These are phyloP conservation scores for Eristalis arbustorum DNA, from an alignment of 2,888 invertebrate species.

Conservation along the genomic window DNA sequence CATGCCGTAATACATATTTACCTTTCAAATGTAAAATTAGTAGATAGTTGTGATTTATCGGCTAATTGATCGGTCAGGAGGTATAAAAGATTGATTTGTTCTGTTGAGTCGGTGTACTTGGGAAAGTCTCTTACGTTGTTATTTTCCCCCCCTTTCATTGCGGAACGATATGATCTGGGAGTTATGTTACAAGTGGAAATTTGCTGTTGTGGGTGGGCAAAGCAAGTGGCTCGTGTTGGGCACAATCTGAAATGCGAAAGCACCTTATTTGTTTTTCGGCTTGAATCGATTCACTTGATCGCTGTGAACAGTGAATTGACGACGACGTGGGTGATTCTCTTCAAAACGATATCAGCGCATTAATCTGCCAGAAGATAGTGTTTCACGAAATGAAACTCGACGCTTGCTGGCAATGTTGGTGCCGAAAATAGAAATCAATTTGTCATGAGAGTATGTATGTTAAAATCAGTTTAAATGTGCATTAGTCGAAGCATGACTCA, in stretches of 20 bases:
- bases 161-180: not conserved
- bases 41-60: constrained; percentile 42
- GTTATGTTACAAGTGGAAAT: constrained; percentile 1
- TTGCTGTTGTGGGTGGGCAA: not conserved
- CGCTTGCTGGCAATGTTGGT: not conserved
- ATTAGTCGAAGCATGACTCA: not conserved
- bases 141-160: not conserved
- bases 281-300: constrained; percentile 20
- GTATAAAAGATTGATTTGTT: constrained; percentile 4
- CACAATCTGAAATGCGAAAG: not conserved
- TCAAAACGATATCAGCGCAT: not conserved
- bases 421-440: not conserved
- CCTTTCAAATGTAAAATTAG: constrained; percentile 31
- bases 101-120: not conserved
- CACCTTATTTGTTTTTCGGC: not conserved
- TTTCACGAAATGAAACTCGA: not conserved
- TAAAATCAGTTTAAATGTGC: not conserved
- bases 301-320: not conserved
- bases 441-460: not conserved
- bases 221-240: constrained; percentile 1
- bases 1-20: constrained; percentile 7
- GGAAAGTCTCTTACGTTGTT: not conserved
- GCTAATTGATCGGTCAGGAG: constrained; percentile 25
- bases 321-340: not conserved
- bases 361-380: not conserved